Conservation (phyloP, 2,888 invertebrate species). For the Rhingia rostrata region DNA sequence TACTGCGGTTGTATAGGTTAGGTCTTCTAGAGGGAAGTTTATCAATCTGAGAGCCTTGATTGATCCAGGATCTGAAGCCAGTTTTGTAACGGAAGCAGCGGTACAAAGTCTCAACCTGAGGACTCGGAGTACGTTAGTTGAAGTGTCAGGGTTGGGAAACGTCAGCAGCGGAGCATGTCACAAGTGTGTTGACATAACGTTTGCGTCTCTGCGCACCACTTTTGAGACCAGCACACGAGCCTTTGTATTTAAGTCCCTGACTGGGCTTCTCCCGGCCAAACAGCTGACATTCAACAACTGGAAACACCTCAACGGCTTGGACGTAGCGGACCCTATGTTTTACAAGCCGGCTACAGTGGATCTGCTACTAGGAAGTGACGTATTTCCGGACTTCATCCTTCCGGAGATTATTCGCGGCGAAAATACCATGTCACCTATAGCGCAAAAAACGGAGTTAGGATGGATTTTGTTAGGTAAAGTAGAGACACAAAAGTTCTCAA, state of each 20-base stretch:
- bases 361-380: constrained; percentile 29
- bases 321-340: constrained; percentile 14
- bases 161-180: constrained; percentile 13
- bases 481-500: background rate
- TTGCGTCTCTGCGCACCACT: constrained; percentile 1
- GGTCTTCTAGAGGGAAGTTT: background rate
- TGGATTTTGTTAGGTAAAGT: constrained; percentile 25
- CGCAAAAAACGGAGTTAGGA: constrained; percentile 18
- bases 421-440: constrained; percentile 6
- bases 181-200: constrained; percentile 2
- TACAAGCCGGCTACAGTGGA: background rate
- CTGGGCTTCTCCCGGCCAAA: constrained; percentile 12
- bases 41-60: constrained; percentile 6
- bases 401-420: constrained; percentile 9
- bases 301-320: constrained; percentile 16
- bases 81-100: background rate
- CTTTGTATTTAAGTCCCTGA: constrained; percentile 10
- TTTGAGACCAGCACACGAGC: background rate
- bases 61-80: constrained; percentile 10
- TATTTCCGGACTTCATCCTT: constrained; percentile 11
- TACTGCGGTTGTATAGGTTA: constrained; percentile 11
- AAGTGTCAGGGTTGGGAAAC: constrained; percentile 15
- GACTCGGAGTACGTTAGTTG: constrained; percentile 1
- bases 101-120: background rate
- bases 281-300: background rate